phyloP scores from a whole-genome alignment of 2,113 vertebrate genomes.

The Paedocypris sp. region DNA sequence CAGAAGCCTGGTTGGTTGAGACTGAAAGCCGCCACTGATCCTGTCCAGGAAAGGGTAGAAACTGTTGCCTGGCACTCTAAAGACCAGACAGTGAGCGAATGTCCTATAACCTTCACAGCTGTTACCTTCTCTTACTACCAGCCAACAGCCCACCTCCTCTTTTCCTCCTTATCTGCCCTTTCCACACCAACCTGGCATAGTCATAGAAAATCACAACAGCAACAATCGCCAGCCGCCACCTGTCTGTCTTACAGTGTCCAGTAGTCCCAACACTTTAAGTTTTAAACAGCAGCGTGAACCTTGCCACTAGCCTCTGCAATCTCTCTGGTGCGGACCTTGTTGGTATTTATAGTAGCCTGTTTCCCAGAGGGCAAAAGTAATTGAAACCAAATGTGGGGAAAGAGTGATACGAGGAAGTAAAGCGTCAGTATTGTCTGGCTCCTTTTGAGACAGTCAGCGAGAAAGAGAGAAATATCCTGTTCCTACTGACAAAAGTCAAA shows the following conservation, averaged over 20 bases:
- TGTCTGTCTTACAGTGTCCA: neutral
- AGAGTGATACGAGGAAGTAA: slow-evolving; percentile 12
- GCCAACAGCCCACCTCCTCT: neutral
- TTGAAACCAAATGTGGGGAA: slow-evolving; percentile 38
- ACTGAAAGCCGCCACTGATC: neutral
- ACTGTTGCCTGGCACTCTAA: neutral
- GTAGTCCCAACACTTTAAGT: neutral
- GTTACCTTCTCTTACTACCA: slow-evolving; percentile 5
- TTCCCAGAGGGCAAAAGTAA: slow-evolving; percentile 31
- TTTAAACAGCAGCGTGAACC: neutral
- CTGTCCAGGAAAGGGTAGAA: neutral
- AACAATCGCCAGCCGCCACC: neutral
- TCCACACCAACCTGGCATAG: neutral
- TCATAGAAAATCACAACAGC: neutral
- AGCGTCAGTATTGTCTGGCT: slow-evolving; percentile 10
- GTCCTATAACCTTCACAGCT: slow-evolving; percentile 13
- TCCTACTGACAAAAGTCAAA: neutral
- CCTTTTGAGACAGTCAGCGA: neutral
- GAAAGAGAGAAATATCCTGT: slow-evolving; percentile 1
- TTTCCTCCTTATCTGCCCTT: neutral
- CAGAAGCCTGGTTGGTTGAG: neutral
- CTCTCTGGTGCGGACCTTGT: slow-evolving; percentile 18
- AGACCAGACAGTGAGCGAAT: slow-evolving; percentile 3
- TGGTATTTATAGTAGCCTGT: slow-evolving; percentile 37
- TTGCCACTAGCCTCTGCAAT: slow-evolving; percentile 12